These are phyloP conservation scores for Camponotus vicinus DNA, from an alignment of 1,140 invertebrate species.

Conservation along the genomic window DNA sequence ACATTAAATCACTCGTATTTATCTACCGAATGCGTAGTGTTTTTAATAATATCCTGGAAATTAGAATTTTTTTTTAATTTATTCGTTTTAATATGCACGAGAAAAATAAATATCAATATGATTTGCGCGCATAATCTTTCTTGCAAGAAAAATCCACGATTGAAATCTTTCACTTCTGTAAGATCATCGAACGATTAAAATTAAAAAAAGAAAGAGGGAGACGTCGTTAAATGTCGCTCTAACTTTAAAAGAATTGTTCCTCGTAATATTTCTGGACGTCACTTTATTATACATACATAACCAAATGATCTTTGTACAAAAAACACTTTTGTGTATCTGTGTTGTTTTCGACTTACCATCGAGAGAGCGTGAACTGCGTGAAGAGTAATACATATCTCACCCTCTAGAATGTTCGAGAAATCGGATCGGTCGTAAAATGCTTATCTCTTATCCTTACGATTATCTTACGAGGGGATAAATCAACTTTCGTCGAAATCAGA, in stretches of 20 bases:
- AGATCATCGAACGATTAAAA: too few species aligned
- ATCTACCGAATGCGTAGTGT: background rate
- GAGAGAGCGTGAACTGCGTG: constrained; percentile 38
- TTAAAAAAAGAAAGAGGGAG: too few species aligned
- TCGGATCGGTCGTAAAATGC: constrained; percentile 41
- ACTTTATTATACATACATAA: constrained; percentile 59
- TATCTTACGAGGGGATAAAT: constrained; percentile 35
- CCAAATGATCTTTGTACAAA: constrained; percentile 54
- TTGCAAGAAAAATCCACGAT: too few species aligned
- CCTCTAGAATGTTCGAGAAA: constrained; percentile 30
- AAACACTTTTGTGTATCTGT: constrained; percentile 34
- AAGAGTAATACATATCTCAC: constrained; percentile 46
- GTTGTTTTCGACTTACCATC: constrained; percentile 24
- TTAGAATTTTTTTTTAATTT: background rate
- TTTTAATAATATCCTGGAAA: background rate
- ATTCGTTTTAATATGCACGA: background rate
- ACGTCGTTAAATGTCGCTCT: background rate
- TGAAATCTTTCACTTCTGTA: too few species aligned
- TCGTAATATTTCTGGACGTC: constrained; percentile 50
- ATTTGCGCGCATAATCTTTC: too few species aligned
- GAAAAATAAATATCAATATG: too few species aligned
- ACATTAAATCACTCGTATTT: constrained; percentile 65
- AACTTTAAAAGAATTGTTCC: background rate
- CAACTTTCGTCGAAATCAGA: constrained; percentile 33
- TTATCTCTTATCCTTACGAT: constrained; percentile 35